Evolutionary conservation across 2,113 vertebrate species (phyloP), one percentile per base, ranked within the genome.

Genomic region (Brachypteracias leptosomus): DNA sequence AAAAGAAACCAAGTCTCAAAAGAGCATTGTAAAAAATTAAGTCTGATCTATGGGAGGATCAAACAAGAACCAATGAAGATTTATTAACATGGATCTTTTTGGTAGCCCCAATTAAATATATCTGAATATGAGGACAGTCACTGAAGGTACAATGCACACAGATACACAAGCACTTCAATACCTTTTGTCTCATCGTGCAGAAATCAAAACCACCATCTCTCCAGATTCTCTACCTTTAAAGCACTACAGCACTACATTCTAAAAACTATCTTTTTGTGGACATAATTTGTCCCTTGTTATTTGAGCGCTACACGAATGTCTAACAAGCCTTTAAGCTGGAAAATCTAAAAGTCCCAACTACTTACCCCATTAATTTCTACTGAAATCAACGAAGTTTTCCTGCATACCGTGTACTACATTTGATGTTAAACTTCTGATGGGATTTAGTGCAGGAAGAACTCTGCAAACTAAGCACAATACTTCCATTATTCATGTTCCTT

Each of bases 401-500:
- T 7, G 59, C 47, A 49, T 71, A 51, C 55, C 2, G 11, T 26
- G 61, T 31, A 51, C 57, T 35, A 90, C 65, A 59, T 51, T 63
- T 80, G 75, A 83, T 49, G 75, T 22, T 74, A 77, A 83, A 4
- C 67, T 90, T 93, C 83, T 90, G 90, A 35, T 31, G 82, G 55
- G 88, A 83, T 81, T 80, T 57, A 80, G 85, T 67, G 76, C 72
- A 86, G 78, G 82, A 88, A 76, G 75, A 81, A 47, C 44, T n/a
- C 46, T 68, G 93, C 79, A 80, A 38, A 58, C 92, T 70, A 71
- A 75, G 95, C 88, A 96, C 93, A 97, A 97, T 96, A 25, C 85
- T 61, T 42, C 85, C 83, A 93, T 97, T 97, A 93, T 96, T 93
- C 57, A 17, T 94, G 88, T 36, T 96, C 92, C 83, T 68, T 91